phyloP scores from a whole-genome alignment of 2,797 vertebrate genomes.

The Streptopelia turtur region DNA sequence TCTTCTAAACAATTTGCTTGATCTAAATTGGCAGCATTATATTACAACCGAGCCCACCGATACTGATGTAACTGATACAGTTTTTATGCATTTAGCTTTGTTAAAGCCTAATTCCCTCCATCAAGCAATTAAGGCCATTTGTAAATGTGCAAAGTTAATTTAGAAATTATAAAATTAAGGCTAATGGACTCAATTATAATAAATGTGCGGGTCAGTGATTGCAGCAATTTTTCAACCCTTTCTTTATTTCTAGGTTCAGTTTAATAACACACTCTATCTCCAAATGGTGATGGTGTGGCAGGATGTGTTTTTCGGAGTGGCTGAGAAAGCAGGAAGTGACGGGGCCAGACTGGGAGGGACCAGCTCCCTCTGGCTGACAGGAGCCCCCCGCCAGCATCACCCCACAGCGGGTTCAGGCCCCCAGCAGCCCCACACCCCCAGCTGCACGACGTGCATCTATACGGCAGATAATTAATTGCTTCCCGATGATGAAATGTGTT shows the following conservation, averaged over 20 bases:
- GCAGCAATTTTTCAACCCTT: conserved; percentile 57
- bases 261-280: conserved; percentile 55
- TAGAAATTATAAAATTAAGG: conserved; percentile 69
- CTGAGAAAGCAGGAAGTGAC: background rate
- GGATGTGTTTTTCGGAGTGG: background rate
- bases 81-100: conserved; percentile 7
- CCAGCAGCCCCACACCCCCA: background rate
- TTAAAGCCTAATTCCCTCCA: conserved; percentile 8
- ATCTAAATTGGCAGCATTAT: conserved; percentile 25
- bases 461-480: background rate
- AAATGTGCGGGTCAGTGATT: conserved; percentile 63
- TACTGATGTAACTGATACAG: conserved; percentile 36
- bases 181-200: conserved; percentile 74
- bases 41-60: conserved; percentile 6
- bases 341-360: background rate
- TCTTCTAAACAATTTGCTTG: conserved; percentile 46
- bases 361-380: background rate
- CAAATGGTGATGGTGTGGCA: background rate
- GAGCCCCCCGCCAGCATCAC: background rate
- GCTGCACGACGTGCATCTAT: accelerated
- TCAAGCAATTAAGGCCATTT: conserved; percentile 48
- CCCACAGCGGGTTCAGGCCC: no score
- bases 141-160: conserved; percentile 64
- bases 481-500: accelerated
- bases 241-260: conserved; percentile 45